Conservation (phyloP, 2,888 invertebrate genomes). For the Monoplex corrugatus region DNA sequence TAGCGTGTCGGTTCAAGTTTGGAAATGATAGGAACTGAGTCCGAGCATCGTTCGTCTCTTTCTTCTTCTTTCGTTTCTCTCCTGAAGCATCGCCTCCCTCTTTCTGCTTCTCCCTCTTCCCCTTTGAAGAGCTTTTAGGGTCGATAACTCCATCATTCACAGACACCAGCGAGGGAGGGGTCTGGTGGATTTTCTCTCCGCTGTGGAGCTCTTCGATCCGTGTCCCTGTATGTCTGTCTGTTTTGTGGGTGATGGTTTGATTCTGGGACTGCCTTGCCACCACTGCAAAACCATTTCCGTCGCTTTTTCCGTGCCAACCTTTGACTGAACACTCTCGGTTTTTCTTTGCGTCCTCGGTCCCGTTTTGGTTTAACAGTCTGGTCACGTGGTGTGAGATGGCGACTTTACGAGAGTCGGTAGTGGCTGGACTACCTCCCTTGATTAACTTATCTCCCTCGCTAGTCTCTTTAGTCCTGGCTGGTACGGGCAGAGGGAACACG, state of each 20-base stretch:
- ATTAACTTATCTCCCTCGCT: background rate
- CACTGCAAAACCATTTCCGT: background rate
- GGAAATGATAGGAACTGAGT: no score
- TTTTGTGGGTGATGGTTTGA: background rate
- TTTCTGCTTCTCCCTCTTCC: background rate
- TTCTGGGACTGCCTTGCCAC: background rate
- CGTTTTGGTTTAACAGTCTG: background rate
- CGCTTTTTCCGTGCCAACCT: background rate
- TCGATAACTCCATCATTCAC: background rate
- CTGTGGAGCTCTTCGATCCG: background rate
- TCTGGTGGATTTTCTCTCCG: background rate
- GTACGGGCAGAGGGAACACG: no score
- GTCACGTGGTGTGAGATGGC: slow-evolving; percentile 32
- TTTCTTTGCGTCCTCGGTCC: background rate
- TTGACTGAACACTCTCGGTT: background rate
- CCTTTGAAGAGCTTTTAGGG: no score
- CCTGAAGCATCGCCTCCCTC: background rate
- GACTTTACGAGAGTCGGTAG: slow-evolving; percentile 41
- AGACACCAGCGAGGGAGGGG: background rate
- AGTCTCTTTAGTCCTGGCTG: background rate
- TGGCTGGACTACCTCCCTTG: background rate
- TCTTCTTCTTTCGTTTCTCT: no score
- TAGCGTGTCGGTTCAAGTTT: background rate
- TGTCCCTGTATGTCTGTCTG: background rate
- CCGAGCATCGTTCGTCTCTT: background rate